Evolutionary conservation across 2,113 vertebrate genomes (phyloP).

Genomic region (Neogale vison): DNA sequence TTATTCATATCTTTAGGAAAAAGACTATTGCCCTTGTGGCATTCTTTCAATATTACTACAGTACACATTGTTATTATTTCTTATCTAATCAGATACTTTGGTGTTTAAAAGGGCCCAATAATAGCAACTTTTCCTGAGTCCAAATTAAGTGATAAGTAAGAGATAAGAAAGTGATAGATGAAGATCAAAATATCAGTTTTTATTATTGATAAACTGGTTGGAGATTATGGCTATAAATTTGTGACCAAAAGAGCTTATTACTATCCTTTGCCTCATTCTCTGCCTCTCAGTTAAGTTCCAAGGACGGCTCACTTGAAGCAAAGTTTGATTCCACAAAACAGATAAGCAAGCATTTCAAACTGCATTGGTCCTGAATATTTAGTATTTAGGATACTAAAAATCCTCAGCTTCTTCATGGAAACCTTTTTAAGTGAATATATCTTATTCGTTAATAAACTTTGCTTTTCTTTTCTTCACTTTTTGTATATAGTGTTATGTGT

Average conservation of each 20-base stretch:
- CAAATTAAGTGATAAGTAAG: slow-evolving; percentile 19
- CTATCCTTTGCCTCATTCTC: background rate
- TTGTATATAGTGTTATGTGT: background rate
- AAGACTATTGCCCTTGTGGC: background rate
- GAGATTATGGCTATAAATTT: background rate
- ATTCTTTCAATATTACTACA: background rate
- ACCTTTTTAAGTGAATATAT: background rate
- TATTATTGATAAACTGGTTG: background rate
- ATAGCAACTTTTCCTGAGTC: background rate
- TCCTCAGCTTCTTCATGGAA: background rate
- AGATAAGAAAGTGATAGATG: background rate
- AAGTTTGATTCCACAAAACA: background rate
- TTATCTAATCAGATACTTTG: background rate
- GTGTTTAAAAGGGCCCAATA: background rate
- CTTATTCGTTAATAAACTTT: background rate
- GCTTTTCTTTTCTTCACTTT: background rate
- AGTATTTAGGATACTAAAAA: background rate
- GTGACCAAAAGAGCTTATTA: background rate
- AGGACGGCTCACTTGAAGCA: background rate
- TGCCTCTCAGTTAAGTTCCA: background rate
- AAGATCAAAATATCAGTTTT: background rate
- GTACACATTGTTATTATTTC: background rate
- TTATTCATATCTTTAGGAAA: background rate
- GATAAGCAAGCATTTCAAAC: background rate
- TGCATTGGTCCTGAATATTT: background rate